These are phyloP conservation scores for Phoeniculus purpureus DNA, from an alignment of 2,797 vertebrate species.

Conservation along the genomic window DNA sequence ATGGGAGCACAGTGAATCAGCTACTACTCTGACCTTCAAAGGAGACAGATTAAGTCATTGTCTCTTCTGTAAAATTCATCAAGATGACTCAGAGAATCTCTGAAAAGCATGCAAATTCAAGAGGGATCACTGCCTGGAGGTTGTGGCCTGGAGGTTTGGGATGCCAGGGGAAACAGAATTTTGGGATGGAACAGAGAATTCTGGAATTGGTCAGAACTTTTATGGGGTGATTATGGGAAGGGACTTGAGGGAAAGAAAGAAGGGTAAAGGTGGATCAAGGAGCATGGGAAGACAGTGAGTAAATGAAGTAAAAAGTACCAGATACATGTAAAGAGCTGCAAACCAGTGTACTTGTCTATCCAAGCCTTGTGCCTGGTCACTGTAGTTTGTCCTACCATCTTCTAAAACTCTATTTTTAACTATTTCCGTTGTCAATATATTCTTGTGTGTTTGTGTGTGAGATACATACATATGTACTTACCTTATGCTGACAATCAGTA, in stretches of 20 bases:
- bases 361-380: not conserved
- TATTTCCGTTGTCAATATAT: not conserved
- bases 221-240: not conserved
- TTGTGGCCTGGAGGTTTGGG: not conserved
- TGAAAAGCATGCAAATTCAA: not conserved
- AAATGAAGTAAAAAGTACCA: not conserved
- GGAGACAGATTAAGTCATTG: not conserved
- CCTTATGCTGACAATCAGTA: not conserved
- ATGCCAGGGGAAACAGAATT: not conserved
- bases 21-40: not conserved
- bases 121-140: not conserved
- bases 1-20: not conserved
- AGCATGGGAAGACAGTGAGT: not conserved
- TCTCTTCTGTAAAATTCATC: not conserved
- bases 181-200: not conserved
- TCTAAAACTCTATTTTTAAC: not conserved
- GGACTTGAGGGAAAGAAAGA: not conserved
- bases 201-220: not conserved
- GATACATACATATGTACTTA: too few relatives aligned
- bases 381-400: not conserved
- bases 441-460: not conserved
- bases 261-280: not conserved
- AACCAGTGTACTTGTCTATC: not conserved
- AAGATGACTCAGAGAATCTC: not conserved
- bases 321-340: not conserved